phyloP scores from a whole-genome alignment of 2,797 vertebrate species.

The Mus spretus region DNA sequence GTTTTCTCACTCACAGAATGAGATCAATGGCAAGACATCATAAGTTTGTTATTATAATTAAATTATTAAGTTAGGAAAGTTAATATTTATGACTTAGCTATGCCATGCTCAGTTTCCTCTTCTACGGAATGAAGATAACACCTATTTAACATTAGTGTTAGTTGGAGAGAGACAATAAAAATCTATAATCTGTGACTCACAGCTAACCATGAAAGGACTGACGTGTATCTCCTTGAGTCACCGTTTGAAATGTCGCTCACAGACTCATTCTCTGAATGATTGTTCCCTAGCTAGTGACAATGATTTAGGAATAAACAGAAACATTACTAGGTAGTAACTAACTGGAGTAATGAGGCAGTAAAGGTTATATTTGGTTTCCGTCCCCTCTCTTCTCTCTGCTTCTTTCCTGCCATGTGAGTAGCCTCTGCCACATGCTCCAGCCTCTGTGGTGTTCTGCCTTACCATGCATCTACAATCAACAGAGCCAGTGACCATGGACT shows the following conservation, averaged over 20 bases:
- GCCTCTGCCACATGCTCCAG: background rate
- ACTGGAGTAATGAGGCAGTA: background rate
- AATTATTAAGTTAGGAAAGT: background rate
- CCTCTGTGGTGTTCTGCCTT: background rate
- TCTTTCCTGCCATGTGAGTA: background rate
- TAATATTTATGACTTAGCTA: background rate
- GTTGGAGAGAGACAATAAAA: background rate
- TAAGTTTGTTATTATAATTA: conserved; percentile 1
- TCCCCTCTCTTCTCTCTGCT: no score
- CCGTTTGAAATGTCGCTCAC: background rate
- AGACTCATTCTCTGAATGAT: background rate
- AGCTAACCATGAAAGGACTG: conserved; percentile 11
- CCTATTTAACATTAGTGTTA: background rate
- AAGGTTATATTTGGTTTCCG: background rate
- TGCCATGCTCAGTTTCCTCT: background rate
- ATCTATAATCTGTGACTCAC: background rate
- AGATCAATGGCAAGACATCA: background rate
- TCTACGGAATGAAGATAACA: background rate
- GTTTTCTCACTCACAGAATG: conserved; percentile 22
- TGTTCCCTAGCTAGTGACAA: background rate
- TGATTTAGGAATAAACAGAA: background rate
- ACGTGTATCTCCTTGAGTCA: background rate
- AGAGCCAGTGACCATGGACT: background rate
- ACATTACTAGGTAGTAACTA: background rate
- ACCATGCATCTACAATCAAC: background rate